Conservation (phyloP, 2,888 invertebrate genomes). For the Acronicta leporina region DNA sequence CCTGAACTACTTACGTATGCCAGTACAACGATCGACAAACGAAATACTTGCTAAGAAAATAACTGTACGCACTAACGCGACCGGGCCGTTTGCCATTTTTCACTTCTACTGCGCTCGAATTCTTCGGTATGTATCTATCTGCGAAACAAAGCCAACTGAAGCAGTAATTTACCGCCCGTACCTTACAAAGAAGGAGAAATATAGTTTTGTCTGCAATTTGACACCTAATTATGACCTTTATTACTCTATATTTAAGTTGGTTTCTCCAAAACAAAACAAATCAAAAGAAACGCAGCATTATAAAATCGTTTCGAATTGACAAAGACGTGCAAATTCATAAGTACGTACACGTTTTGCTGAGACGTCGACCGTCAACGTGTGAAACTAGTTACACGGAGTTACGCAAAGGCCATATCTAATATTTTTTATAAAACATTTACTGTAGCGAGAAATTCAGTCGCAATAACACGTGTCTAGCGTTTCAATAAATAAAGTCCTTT, state of each 20-base stretch:
- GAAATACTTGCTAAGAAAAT: slow-evolving; percentile 65
- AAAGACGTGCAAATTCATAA: slow-evolving; percentile 9
- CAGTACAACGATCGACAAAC: slow-evolving; percentile 20
- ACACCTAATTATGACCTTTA: slow-evolving; percentile 10
- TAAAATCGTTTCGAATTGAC: slow-evolving; percentile 10
- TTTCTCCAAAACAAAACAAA: slow-evolving; percentile 9
- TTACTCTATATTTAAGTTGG: slow-evolving; percentile 4
- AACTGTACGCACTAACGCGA: slow-evolving; percentile 56
- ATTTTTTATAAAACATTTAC: background rate
- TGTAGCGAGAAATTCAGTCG: background rate
- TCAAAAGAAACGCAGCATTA: slow-evolving; percentile 19
- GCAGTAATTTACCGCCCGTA: background rate
- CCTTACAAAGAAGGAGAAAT: slow-evolving; percentile 16
- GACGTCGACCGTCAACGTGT: background rate
- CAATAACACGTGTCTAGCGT: slow-evolving; percentile 1
- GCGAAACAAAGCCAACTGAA: slow-evolving; percentile 36
- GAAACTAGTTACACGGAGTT: background rate
- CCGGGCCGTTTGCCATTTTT: slow-evolving; percentile 55
- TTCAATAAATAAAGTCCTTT: background rate
- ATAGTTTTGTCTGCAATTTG: background rate
- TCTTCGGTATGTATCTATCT: slow-evolving; percentile 37
- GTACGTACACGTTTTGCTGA: background rate
- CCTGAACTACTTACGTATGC: background rate
- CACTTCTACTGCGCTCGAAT: slow-evolving; percentile 9
- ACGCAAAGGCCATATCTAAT: slow-evolving; percentile 1